These are phyloP conservation scores for Sycophila sp. DNA, from an alignment of 1,140 invertebrate genomes.

Conservation along the genomic window DNA sequence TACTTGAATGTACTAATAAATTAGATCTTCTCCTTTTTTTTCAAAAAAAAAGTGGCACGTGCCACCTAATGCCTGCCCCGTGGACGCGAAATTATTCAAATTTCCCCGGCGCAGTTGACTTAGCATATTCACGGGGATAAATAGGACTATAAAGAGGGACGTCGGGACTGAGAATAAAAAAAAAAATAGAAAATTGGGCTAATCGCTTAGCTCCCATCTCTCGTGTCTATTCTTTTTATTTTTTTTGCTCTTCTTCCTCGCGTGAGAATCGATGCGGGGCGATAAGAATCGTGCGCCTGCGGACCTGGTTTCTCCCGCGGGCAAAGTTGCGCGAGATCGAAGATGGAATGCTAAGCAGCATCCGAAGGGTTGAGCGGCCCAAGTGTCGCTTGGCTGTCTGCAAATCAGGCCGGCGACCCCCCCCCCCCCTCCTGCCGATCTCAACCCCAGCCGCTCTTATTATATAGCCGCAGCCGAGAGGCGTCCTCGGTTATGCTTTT, in stretches of 20 bases:
- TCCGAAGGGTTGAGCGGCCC: slow-evolving; percentile 60
- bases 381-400: slow-evolving; percentile 43
- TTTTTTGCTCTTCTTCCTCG: background rate
- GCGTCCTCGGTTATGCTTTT: slow-evolving; percentile 13
- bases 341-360: slow-evolving; percentile 66
- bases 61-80: background rate
- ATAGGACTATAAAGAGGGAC: background rate
- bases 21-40: background rate
- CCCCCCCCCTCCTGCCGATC: slow-evolving; percentile 41
- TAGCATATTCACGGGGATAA: slow-evolving; percentile 13
- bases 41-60: slow-evolving; percentile 1
- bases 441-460: background rate
- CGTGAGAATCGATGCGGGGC: background rate
- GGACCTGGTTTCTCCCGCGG: background rate
- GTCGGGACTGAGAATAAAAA: background rate
- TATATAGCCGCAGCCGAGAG: no score
- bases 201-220: background rate
- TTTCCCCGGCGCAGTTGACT: slow-evolving; percentile 2
- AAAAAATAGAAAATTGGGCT: background rate
- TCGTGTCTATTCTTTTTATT: background rate
- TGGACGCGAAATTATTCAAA: slow-evolving; percentile 28
- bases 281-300: slow-evolving; percentile 19
- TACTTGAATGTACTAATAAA: slow-evolving; percentile 17
- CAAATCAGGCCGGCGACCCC: slow-evolving; percentile 49
- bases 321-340: slow-evolving; percentile 56